Base-by-base conservation (phyloP, 2,888 invertebrate species). In the Candidula unifasciata region DNA sequence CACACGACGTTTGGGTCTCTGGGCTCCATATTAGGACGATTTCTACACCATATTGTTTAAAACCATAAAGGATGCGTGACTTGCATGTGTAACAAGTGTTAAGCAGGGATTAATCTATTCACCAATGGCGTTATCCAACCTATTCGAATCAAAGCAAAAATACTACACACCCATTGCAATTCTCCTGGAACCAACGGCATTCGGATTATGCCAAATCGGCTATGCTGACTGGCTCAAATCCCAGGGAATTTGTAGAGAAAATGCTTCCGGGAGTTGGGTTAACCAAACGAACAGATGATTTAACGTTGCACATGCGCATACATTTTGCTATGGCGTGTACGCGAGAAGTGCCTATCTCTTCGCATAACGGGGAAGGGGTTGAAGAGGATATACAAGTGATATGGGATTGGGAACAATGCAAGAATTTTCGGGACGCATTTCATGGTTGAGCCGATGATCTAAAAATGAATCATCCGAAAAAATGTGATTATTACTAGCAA, bases 241-340 rank as follows among this genome's bases (percentile, higher is more conserved):
- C 18, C 87, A 90, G 52, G 89, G 87, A 0, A 80, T n/a, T 85
- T n/a, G 90, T 90, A 18, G 85, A 86, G 44, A 76, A 80, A 60
- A 57, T 82, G 33, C 71, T 84, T 10, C 90, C 91, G 0, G 90
- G 89, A 10, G 79, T 90, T 10, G 89, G 88, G 18, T 84, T 90
- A 64, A 89, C 91, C 16, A 90, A n/a, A 95, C 84, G 93, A 94
- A 60, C 94, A 95, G 74, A 92, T 95, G 82, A 95, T 95, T 91
- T 95, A n/a, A 95, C 90, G 89, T 95, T 21, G 91, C 95, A 2
- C 95, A 95, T 89, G 94, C 95, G 27, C 95, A 95, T 90, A 91
- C 91, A 85, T 71, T 60, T 18, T 76, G 84, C 54, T 80, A 69
- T 60, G 64, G 54, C 30, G 37, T 57, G 8, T 54, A 44, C 35